These are phyloP conservation scores for Drosophila tanythrix DNA, from an alignment of 2,888 invertebrate genomes.

Conservation along the genomic window DNA sequence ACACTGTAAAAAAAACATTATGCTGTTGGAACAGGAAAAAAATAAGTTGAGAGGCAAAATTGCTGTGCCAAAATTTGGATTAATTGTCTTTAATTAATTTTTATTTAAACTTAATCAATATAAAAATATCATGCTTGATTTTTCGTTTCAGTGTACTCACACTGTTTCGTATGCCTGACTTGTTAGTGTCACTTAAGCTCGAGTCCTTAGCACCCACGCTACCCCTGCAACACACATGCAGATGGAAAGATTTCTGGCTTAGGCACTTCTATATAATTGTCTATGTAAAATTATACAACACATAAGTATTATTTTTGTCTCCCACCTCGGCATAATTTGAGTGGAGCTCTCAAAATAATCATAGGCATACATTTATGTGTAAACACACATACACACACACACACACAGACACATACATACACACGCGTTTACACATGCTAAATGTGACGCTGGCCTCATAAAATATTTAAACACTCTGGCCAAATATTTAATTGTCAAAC, in stretches of 20 bases:
- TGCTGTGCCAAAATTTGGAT: neutral
- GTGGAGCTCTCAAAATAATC: slow-evolving; percentile 57
- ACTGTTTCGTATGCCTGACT: slow-evolving; percentile 37
- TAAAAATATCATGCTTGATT: neutral
- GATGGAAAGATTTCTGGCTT: slow-evolving; percentile 57
- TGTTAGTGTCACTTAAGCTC: slow-evolving; percentile 81
- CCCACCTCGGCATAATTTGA: slow-evolving; percentile 65
- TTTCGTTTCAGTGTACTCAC: neutral
- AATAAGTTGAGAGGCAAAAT: neutral
- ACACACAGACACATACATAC: neutral
- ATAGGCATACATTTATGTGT: slow-evolving; percentile 9
- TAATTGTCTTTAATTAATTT: neutral
- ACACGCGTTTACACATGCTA: slow-evolving; percentile 2
- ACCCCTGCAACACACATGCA: slow-evolving; percentile 38
- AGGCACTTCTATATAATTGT: slow-evolving; percentile 80
- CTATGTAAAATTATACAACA: slow-evolving; percentile 75
- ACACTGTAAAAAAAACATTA: neutral
- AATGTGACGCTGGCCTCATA: slow-evolving; percentile 50
- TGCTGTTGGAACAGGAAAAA: neutral
- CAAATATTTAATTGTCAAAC: slow-evolving; percentile 76
- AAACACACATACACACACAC: neutral
- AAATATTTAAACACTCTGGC: slow-evolving; percentile 71
- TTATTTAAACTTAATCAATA: neutral
- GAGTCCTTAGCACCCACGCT: slow-evolving; percentile 67
- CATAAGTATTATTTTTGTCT: slow-evolving; percentile 23